These are phyloP conservation scores for Masnerella sp. DNA, from an alignment of 2,888 invertebrate genomes.

Conservation along the genomic window DNA sequence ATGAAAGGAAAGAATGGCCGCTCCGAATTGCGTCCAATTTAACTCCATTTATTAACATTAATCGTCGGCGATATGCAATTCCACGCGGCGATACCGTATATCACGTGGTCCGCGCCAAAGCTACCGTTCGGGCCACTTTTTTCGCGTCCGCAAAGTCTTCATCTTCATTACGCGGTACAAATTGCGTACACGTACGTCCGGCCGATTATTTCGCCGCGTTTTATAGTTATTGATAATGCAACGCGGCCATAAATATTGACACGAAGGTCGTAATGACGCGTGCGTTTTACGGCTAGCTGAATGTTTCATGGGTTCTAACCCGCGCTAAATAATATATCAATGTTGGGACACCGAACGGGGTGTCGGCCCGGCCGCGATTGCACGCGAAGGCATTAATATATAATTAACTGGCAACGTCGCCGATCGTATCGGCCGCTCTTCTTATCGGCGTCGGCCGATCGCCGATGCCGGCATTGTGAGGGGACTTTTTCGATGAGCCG, in stretches of 20 bases:
- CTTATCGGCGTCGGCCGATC: constrained; percentile 69
- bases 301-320: constrained; percentile 47
- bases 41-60: constrained; percentile 45
- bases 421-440: constrained; percentile 72
- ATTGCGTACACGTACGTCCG: constrained; percentile 30
- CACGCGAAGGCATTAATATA: constrained; percentile 76
- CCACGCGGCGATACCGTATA: constrained; percentile 21
- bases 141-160: constrained; percentile 26
- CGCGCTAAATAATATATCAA: constrained; percentile 48
- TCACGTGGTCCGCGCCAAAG: constrained; percentile 20
- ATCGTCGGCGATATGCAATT: constrained; percentile 21
- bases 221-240: constrained; percentile 52
- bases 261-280: constrained; percentile 46
- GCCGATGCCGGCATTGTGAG: constrained; percentile 67
- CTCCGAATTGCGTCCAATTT: constrained; percentile 50
- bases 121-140: constrained; percentile 17
- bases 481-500: constrained; percentile 63
- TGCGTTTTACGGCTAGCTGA: constrained; percentile 44
- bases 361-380: constrained; percentile 65
- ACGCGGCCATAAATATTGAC: constrained; percentile 49
- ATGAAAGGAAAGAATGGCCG: constrained; percentile 16
- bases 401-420: constrained; percentile 74
- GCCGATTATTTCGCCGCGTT: constrained; percentile 35
- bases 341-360: constrained; percentile 41
- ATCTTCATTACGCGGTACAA: constrained; percentile 42